phyloP scores from a whole-genome alignment of 2,888 invertebrate species.

The Noctua janthe region DNA sequence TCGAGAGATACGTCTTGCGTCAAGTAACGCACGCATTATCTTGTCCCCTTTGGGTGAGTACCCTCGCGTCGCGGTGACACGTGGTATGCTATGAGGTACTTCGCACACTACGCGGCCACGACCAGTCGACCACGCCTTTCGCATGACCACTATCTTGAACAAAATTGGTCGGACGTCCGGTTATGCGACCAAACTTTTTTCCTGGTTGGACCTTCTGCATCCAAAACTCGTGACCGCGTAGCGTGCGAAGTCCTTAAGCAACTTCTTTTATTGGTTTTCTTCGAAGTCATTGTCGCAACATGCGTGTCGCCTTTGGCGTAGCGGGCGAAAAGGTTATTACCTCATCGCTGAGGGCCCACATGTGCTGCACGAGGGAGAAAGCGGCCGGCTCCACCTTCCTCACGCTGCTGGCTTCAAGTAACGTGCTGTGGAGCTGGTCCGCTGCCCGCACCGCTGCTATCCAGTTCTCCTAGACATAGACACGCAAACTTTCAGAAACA shows the following conservation, averaged over 20 bases:
- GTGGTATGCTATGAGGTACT: not conserved
- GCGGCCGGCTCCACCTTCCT: conserved; percentile 83
- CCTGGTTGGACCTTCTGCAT: not conserved
- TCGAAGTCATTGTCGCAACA: not conserved
- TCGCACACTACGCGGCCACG: not conserved
- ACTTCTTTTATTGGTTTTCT: not conserved
- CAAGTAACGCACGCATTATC: not conserved
- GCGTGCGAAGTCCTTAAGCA: not conserved
- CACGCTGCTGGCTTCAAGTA: conserved; percentile 81
- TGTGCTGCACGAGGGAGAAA: conserved; percentile 84
- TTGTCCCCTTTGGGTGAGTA: not conserved
- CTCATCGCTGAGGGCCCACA: conserved; percentile 88
- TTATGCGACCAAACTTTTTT: not conserved
- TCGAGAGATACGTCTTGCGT: not conserved
- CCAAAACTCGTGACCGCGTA: not conserved
- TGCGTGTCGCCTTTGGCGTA: not conserved
- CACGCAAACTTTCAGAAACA: not conserved
- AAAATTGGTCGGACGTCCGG: not conserved
- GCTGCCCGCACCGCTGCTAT: conserved; percentile 87
- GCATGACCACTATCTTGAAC: not conserved
- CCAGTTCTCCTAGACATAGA: conserved; percentile 84
- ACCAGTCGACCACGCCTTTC: not conserved
- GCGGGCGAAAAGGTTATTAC: conserved; percentile 64
- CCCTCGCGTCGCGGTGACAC: not conserved
- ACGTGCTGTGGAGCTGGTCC: conserved; percentile 85